Evolutionary conservation across 92 coral and sea anemone species (phyloP).

Genomic region (Parazoanthus swiftii): DNA sequence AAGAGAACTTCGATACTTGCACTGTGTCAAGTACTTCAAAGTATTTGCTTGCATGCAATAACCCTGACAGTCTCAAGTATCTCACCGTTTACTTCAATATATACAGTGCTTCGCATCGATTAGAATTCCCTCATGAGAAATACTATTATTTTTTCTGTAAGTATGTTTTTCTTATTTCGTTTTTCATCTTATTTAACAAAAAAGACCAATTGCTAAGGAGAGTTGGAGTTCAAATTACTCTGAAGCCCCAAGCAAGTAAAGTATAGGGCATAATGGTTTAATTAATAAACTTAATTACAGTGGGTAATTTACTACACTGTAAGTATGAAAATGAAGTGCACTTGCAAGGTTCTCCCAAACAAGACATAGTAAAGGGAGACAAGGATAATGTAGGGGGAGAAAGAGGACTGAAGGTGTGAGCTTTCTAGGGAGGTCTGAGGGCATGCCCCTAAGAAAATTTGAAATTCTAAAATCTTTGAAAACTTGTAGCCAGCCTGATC

Average conservation of each 20-base stretch:
- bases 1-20: not conserved
- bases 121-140: constrained; percentile 18
- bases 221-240: too few relatives aligned
- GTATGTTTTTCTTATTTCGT: not conserved
- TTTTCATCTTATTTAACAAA: not conserved
- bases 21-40: not conserved
- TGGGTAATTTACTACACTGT: too few relatives aligned
- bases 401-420: too few relatives aligned
- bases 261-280: not conserved
- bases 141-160: constrained; percentile 39
- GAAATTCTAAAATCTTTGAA: too few relatives aligned
- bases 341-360: too few relatives aligned
- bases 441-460: too few relatives aligned
- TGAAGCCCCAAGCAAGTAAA: not conserved
- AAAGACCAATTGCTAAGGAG: not conserved
- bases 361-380: too few relatives aligned
- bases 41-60: not conserved
- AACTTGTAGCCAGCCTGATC: too few relatives aligned
- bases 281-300: too few relatives aligned
- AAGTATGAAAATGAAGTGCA: too few relatives aligned
- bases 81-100: constrained; percentile 11
- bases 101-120: constrained; percentile 3
- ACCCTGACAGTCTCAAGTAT: not conserved
- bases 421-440: too few relatives aligned
- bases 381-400: too few relatives aligned